Conservation (phyloP, 1,140 invertebrate genomes). For the Ceratina calcarata region DNA sequence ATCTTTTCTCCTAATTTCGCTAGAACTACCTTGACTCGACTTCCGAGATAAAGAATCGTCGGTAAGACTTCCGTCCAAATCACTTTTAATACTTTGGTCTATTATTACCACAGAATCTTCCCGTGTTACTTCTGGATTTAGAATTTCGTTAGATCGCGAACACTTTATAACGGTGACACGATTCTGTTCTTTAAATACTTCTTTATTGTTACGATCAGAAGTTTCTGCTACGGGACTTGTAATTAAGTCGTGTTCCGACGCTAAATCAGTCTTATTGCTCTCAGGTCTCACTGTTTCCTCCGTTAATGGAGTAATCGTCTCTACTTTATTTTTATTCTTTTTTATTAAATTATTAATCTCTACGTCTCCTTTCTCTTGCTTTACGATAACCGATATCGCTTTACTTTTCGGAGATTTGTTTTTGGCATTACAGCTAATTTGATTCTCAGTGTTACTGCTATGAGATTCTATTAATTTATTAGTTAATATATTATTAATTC, state of each 20-base stretch:
- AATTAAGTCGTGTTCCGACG: neutral
- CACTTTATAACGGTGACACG: slow-evolving; percentile 25
- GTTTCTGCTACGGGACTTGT: neutral
- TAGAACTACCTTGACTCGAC: neutral
- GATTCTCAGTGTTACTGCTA: neutral
- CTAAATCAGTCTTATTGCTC: neutral
- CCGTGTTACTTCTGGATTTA: neutral
- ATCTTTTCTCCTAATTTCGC: slow-evolving; percentile 11
- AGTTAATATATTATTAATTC: neutral
- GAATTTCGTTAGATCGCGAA: neutral
- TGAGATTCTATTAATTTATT: neutral
- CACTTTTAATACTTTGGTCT: neutral
- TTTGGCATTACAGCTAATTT: neutral
- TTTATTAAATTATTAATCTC: neutral
- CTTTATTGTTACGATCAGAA: neutral
- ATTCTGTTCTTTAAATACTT: neutral
- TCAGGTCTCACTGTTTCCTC: slow-evolving; percentile 35
- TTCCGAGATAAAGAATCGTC: neutral
- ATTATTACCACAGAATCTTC: too few relatives aligned
- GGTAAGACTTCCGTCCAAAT: neutral
- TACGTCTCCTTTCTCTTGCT: slow-evolving; percentile 27
- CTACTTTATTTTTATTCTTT: neutral
- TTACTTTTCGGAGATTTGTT: slow-evolving; percentile 21
- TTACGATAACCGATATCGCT: slow-evolving; percentile 43
- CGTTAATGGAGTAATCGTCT: slow-evolving; percentile 19